Percentiles rank a stretch among this genome's conserved stretches.
These are phyloP conservation scores for Felis chaus DNA, from an alignment of 2,113 vertebrate species.

Conservation along the genomic window DNA sequence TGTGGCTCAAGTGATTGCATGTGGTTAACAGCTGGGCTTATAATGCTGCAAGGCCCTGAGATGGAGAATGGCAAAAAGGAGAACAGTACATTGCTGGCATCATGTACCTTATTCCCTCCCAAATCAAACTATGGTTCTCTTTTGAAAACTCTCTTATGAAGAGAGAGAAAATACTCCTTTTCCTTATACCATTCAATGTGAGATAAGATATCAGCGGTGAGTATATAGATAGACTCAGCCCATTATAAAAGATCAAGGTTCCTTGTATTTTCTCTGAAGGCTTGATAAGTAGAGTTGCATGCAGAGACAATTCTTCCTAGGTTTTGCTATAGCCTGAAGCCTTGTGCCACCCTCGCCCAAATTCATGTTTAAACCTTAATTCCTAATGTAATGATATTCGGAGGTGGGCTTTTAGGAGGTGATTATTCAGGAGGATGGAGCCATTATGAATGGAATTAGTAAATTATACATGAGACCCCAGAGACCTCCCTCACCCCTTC, in stretches of 20 bases:
- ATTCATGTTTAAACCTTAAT: neutral
- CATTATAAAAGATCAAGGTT: too few species aligned
- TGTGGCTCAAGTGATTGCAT: constrained; percentile 57
- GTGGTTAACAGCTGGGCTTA: constrained; percentile 74
- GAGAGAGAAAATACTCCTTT: neutral
- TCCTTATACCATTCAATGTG: neutral
- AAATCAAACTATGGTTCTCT: constrained; percentile 36
- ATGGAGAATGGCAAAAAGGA: constrained; percentile 14
- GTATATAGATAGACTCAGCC: too few species aligned
- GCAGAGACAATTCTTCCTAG: neutral
- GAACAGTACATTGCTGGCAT: neutral
- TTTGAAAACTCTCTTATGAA: neutral
- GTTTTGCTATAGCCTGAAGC: neutral
- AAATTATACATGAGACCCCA: neutral
- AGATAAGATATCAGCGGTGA: neutral
- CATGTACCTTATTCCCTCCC: constrained; percentile 48
- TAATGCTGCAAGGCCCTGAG: constrained; percentile 19
- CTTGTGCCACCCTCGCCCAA: neutral
- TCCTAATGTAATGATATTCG: neutral
- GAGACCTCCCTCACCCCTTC: neutral
- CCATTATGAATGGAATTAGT: neutral
- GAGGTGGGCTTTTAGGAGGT: neutral
- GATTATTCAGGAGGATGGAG: neutral
- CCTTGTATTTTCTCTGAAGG: neutral
- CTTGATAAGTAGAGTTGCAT: neutral